Base-by-base conservation (phyloP, 2,113 vertebrate genomes). In the Lophochroa leadbeateri region DNA sequence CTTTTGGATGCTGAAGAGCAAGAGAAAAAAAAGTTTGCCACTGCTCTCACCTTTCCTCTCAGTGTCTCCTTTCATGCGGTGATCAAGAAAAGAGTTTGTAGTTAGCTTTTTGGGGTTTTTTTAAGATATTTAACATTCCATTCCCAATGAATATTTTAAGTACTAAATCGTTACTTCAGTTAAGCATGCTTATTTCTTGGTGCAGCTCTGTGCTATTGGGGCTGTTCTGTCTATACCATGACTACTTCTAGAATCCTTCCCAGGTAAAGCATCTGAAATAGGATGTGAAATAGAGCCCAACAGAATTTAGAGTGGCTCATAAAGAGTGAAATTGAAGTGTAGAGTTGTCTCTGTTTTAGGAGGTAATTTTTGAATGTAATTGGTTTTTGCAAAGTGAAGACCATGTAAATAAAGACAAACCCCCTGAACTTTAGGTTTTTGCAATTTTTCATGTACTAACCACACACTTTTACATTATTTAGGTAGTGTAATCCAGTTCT, bases 271-370 rank as follows among this genome's bases (percentile, higher is more conserved):
- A 35, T 55, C 20, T 64, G 35, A 82, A 68, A 79, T 28, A 35
- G 0, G 1, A 28, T 1, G 3, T 0, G 57, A 35, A 8, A n/a
- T 1, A 53, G 25, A 68, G 15, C 7, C 7, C 8, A 10, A 29
- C 3, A 74, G 19, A 57, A 29, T 10, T n/a, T 81, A 9, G 9
- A 65, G 2, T 24, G 8, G 25, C 50, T 70, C 37, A 9, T 29
- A 76, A 84, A 58, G 3, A 55, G 7, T 29, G 11, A 6, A 49
- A 4, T 20, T 82, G 37, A n/a, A 44, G 10, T 46, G 19, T 11
- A 4, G 39, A 77, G 7, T 55, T 70, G 43, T 8, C 37, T 67
- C 63, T 76, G 3, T 65, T 83, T 77, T 31, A 64, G 3, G 3
- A 33, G 23, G 6, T 41, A 60, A 46, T 41, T 82, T 83, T 83